Conservation (phyloP, 2,113 vertebrate species). For the Atherinomorus stipes region DNA sequence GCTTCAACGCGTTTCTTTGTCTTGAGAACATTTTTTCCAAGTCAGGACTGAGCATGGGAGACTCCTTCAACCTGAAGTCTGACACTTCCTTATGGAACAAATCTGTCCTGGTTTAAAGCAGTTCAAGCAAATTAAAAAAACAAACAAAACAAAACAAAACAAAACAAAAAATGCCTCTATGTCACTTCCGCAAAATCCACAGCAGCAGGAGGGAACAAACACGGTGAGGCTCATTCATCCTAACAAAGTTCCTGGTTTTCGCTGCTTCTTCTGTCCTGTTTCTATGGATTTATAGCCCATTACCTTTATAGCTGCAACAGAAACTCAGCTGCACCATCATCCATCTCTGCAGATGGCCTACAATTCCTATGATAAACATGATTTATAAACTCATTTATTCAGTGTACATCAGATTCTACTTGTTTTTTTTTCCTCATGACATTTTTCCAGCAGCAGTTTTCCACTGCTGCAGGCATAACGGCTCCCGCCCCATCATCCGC, state of each 20-base stretch:
- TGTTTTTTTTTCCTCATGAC: too few species aligned
- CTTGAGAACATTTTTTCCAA: not conserved
- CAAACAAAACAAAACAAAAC: conserved; percentile 6
- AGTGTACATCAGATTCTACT: too few species aligned
- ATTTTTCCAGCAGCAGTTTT: too few species aligned
- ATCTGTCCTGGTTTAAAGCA: conserved; percentile 11
- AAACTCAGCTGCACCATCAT: too few species aligned
- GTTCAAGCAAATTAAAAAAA: not conserved
- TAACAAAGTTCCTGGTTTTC: not conserved
- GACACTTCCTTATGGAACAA: not conserved
- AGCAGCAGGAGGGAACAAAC: not conserved
- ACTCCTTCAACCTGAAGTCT: too few species aligned
- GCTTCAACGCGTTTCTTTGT: too few species aligned
- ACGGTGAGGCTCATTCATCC: not conserved
- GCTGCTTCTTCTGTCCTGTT: not conserved
- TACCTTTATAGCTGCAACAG: conserved; percentile 35
- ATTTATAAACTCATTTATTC: not conserved
- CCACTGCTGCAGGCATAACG: too few species aligned
- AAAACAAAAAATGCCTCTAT: conserved; percentile 1
- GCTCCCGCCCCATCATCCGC: too few species aligned
- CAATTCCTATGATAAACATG: not conserved
- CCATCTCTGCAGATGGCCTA: not conserved
- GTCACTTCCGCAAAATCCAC: not conserved
- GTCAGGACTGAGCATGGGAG: not conserved
- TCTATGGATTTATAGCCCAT: conserved; percentile 5